Percentiles rank a stretch among this genome's conserved stretches.
phyloP scores from a whole-genome alignment of 2,797 vertebrate genomes.

The Dryobates pubescens region DNA sequence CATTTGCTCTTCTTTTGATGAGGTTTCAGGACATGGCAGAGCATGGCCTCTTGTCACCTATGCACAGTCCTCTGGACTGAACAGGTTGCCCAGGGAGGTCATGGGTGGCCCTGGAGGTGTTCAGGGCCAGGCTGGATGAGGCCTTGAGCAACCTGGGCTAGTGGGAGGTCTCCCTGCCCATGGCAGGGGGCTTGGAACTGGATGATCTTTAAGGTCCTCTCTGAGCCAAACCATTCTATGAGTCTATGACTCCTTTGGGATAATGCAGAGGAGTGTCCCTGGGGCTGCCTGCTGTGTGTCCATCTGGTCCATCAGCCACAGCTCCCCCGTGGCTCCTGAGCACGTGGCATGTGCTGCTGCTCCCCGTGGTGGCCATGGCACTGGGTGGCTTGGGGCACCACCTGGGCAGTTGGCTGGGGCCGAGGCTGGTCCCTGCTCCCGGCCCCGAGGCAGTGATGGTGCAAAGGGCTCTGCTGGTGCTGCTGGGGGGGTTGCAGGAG shows the following conservation, averaged over 20 bases:
- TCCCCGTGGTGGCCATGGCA: accelerated
- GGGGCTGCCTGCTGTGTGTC: accelerated
- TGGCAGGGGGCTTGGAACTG: no score
- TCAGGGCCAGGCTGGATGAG: no score
- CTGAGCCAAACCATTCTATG: no score
- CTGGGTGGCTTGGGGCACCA: accelerated
- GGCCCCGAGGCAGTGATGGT: neutral
- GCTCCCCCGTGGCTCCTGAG: accelerated
- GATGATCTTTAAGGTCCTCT: no score
- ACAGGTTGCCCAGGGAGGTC: no score
- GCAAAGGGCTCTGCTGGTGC: neutral
- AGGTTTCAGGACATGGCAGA: neutral
- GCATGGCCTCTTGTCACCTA: accelerated
- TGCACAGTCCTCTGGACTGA: neutral
- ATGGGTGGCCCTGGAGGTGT: no score
- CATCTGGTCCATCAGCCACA: neutral
- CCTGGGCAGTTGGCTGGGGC: neutral
- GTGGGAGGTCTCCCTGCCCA: no score
- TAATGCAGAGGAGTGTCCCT: neutral
- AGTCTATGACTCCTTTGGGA: neutral
- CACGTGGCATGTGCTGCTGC: neutral
- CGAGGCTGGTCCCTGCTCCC: neutral
- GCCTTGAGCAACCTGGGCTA: no score
- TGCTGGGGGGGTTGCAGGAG: neutral
- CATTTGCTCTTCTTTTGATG: neutral